Evolutionary conservation across 1,140 invertebrate species (phyloP).

Genomic region (Araneus ventricosus): DNA sequence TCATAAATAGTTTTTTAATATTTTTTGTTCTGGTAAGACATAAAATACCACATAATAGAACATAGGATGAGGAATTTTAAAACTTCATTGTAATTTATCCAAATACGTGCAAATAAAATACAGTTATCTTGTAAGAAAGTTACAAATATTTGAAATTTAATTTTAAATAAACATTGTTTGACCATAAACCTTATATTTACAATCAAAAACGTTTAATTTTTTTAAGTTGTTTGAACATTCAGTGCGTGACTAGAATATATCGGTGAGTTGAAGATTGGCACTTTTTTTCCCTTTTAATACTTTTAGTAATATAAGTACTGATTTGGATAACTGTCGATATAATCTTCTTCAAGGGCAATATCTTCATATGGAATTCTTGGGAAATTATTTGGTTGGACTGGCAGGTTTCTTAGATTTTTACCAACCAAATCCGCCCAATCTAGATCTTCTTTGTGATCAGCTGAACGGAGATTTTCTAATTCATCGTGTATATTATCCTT

Average conservation of each 20-base stretch:
- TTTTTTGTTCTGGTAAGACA: too few species aligned
- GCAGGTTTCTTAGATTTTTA: conserved; percentile 32
- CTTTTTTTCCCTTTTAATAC: not conserved
- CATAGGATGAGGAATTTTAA: too few species aligned
- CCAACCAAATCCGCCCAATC: conserved; percentile 63
- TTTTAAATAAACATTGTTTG: not conserved
- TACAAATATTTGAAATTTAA: not conserved
- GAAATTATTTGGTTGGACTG: too few species aligned
- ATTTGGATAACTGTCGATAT: not conserved
- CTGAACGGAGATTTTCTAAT: conserved; percentile 39
- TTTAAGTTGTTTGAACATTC: not conserved
- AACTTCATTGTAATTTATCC: too few species aligned
- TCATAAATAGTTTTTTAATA: too few species aligned
- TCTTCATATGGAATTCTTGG: not conserved
- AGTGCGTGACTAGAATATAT: not conserved
- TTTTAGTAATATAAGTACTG: conserved; percentile 31
- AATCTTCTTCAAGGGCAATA: not conserved
- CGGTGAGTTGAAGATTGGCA: not conserved
- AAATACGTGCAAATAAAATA: too few species aligned
- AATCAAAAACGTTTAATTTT: not conserved
- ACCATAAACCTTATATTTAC: not conserved
- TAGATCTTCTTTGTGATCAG: conserved; percentile 14
- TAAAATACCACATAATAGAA: too few species aligned
- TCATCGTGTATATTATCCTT: conserved; percentile 26
- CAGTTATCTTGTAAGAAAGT: too few species aligned